phyloP scores from a whole-genome alignment of 2,888 invertebrate species.

The Volucella inflata region DNA sequence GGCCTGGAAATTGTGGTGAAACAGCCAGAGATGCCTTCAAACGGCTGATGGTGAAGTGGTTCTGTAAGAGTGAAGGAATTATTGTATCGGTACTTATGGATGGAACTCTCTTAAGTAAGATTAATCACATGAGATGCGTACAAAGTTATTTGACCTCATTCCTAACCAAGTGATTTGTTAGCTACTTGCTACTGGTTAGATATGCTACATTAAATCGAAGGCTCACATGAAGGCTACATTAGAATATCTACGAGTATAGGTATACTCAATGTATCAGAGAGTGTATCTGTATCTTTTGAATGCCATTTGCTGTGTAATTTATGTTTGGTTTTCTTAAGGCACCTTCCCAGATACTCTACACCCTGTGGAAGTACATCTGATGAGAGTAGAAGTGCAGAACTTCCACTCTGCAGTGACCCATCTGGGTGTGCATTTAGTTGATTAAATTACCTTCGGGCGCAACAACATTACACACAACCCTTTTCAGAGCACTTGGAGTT shows the following conservation, averaged over 20 bases:
- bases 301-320: constrained; percentile 52
- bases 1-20: constrained; percentile 24
- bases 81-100: not conserved
- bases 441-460: constrained; percentile 46
- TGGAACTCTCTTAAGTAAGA: constrained; percentile 57
- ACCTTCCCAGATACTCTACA: constrained; percentile 19
- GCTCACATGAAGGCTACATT: constrained; percentile 20
- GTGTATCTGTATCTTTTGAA: constrained; percentile 23
- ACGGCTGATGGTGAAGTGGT: not conserved
- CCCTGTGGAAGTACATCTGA: constrained; percentile 33
- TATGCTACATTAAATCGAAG: constrained; percentile 49
- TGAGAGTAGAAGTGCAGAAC: constrained; percentile 4
- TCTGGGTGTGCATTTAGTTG: constrained; percentile 38
- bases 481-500: constrained; percentile 8
- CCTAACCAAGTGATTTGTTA: constrained; percentile 52
- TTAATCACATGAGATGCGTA: constrained; percentile 64
- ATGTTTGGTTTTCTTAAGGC: constrained; percentile 33
- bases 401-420: constrained; percentile 1
- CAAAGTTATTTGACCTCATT: constrained; percentile 55
- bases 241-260: constrained; percentile 36
- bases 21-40: constrained; percentile 9
- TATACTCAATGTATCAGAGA: no score
- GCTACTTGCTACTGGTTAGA: constrained; percentile 46
- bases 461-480: not conserved
- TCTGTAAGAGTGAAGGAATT: not conserved